These are phyloP conservation scores for Drosophila simulans DNA, from an alignment of 1,140 invertebrate species.

Conservation along the genomic window DNA sequence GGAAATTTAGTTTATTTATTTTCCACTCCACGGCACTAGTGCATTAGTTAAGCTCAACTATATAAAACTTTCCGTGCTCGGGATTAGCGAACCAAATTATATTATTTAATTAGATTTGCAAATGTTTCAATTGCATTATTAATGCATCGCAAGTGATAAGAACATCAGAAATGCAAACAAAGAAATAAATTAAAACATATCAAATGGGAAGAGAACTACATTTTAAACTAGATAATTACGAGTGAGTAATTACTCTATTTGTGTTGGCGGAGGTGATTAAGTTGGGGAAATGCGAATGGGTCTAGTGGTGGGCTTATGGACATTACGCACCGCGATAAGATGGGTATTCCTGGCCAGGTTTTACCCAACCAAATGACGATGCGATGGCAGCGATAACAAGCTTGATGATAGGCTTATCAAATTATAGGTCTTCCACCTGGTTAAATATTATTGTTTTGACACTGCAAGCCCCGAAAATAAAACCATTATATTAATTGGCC, in stretches of 20 bases:
- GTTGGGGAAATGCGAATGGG: background rate
- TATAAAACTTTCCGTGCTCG: too few relatives aligned
- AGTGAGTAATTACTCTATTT: background rate
- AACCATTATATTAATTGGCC: background rate
- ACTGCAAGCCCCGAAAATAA: background rate
- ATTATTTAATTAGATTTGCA: slow-evolving; percentile 28
- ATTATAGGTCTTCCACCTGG: background rate
- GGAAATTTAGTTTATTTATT: background rate
- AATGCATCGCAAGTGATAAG: slow-evolving; percentile 17
- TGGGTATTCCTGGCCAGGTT: slow-evolving; percentile 31
- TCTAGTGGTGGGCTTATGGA: background rate
- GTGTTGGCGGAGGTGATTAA: background rate
- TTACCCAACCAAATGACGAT: slow-evolving; percentile 16
- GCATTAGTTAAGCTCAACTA: too few relatives aligned
- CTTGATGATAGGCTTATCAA: slow-evolving; percentile 22
- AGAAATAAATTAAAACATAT: background rate
- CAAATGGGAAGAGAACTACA: slow-evolving; percentile 3
- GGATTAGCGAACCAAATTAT: slow-evolving; percentile 26
- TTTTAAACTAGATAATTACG: slow-evolving; percentile 8
- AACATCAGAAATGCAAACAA: background rate
- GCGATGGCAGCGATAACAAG: slow-evolving; percentile 1
- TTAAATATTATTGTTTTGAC: background rate
- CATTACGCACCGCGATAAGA: slow-evolving; percentile 27
- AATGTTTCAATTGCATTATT: slow-evolving; percentile 32
- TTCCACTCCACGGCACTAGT: background rate